phyloP scores from a whole-genome alignment of 2,113 vertebrate species.

The Elephantulus edwardii region DNA sequence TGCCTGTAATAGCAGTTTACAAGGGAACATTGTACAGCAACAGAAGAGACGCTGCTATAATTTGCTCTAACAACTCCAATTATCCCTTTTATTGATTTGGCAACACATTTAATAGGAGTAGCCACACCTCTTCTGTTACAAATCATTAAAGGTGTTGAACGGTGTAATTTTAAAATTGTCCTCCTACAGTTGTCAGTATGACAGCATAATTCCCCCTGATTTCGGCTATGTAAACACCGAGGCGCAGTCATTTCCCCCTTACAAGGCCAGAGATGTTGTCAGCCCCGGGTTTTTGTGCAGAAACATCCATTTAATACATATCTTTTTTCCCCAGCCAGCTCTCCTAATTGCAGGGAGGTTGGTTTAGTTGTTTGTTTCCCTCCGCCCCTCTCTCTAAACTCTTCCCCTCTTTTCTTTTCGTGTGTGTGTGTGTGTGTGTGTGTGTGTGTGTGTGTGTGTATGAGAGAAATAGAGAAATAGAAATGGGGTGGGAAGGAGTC shows the following conservation, averaged over 20 bases:
- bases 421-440: not conserved
- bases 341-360: slow-evolving; percentile 87
- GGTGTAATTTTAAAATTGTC: slow-evolving; percentile 98
- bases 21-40: slow-evolving; percentile 96
- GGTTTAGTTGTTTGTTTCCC: slow-evolving; percentile 48
- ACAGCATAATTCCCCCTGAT: slow-evolving; percentile 96
- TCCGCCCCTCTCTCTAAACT: not conserved
- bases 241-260: slow-evolving; percentile 92
- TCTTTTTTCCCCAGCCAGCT: slow-evolving; percentile 79
- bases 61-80: slow-evolving; percentile 99
- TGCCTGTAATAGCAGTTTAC: slow-evolving; percentile 97
- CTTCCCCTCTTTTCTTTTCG: slow-evolving; percentile 53
- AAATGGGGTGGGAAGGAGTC: slow-evolving; percentile 32
- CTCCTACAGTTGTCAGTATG: slow-evolving; percentile 95
- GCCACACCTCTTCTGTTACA: slow-evolving; percentile 98
- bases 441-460: not conserved
- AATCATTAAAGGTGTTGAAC: slow-evolving; percentile 99
- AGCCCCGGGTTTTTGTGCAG: slow-evolving; percentile 81
- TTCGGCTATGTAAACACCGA: slow-evolving; percentile 95
- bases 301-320: slow-evolving; percentile 87
- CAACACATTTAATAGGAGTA: slow-evolving; percentile 99
- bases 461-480: not conserved
- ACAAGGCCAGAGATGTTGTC: slow-evolving; percentile 81
- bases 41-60: slow-evolving; percentile 98
- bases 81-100: slow-evolving; percentile 99